phyloP scores from a whole-genome alignment of 2,797 vertebrate genomes.

The Apodemus agrarius region DNA sequence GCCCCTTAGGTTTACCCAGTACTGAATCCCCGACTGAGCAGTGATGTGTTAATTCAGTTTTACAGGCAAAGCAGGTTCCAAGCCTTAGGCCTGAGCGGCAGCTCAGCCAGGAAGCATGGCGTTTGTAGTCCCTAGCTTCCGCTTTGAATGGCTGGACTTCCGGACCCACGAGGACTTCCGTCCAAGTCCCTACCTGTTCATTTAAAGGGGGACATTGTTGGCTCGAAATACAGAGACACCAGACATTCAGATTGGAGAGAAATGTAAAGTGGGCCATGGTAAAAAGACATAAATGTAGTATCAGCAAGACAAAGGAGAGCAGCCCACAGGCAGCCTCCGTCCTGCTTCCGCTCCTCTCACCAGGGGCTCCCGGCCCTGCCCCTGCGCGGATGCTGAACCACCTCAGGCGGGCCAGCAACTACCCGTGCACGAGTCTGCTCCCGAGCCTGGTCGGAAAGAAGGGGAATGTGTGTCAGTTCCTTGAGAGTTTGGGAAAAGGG shows the following conservation, averaged over 20 bases:
- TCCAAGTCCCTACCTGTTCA: not conserved
- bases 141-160: too few relatives aligned
- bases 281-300: not conserved
- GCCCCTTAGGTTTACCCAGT: not conserved
- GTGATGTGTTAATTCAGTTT: not conserved
- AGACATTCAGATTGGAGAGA: conserved; percentile 17
- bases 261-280: not conserved
- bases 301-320: not conserved
- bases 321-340: not conserved
- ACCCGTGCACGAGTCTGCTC: too few relatives aligned
- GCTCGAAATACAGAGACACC: not conserved
- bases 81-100: not conserved
- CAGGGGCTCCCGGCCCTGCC: rapidly evolving
- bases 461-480: not conserved
- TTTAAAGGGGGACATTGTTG: conserved; percentile 1
- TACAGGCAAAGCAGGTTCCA: not conserved
- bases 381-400: not conserved
- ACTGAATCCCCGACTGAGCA: not conserved
- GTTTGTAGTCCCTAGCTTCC: not conserved
- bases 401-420: not conserved
- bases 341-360: not conserved
- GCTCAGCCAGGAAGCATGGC: not conserved
- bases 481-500: not conserved
- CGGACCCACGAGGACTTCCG: not conserved
- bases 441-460: too few relatives aligned